These are phyloP conservation scores for Tuberolachnus salignus DNA, from an alignment of 2,888 invertebrate species.

Conservation along the genomic window DNA sequence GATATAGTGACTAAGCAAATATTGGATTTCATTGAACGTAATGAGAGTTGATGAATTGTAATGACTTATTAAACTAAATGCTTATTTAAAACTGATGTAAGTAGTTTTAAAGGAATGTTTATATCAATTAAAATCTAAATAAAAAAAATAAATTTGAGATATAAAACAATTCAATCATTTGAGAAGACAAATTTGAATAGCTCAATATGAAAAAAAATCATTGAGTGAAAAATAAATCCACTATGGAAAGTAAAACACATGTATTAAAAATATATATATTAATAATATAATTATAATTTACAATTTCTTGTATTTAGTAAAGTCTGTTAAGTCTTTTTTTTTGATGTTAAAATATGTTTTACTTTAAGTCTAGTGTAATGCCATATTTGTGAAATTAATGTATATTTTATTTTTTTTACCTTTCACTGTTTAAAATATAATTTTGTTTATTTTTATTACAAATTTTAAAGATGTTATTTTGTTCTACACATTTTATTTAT, in stretches of 20 bases:
- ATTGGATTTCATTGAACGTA: slow-evolving; percentile 67
- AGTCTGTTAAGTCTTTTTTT: not conserved
- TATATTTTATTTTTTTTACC: not conserved
- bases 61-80: not conserved
- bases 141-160: slow-evolving; percentile 6
- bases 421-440: not conserved
- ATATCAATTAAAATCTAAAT: too few relatives aligned
- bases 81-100: not conserved
- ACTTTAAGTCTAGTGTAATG: not conserved
- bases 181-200: slow-evolving; percentile 10
- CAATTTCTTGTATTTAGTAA: not conserved
- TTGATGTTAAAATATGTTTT: not conserved
- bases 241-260: not conserved
- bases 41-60: slow-evolving; percentile 33
- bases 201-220: slow-evolving; percentile 2
- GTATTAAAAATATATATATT: too few relatives aligned
- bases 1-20: slow-evolving; percentile 90
- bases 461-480: slow-evolving; percentile 18
- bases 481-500: not conserved
- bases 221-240: slow-evolving; percentile 2
- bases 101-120: not conserved
- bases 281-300: too few relatives aligned
- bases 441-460: slow-evolving; percentile 20
- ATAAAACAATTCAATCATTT: not conserved
- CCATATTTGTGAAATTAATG: slow-evolving; percentile 12